Base-by-base conservation (phyloP, 2,888 invertebrate genomes). In the Priocnemis perturbator region DNA sequence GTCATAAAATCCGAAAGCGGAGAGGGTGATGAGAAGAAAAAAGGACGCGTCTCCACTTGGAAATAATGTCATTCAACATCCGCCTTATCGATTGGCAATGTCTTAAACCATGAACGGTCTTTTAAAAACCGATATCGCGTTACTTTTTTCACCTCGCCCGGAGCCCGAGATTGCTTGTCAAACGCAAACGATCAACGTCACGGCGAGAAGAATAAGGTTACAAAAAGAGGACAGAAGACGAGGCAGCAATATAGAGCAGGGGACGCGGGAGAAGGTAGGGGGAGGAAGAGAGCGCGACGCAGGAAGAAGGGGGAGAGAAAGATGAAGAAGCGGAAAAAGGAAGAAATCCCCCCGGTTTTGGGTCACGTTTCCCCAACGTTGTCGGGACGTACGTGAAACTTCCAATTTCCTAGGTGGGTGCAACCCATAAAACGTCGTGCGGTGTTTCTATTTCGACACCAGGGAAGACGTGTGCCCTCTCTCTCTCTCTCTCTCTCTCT, bases 341-440 rank as follows among this genome's bases (percentile, higher is more conserved):
- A 20, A 7, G 45, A 56, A 59, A 9, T n/a, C 15, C 57, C 56
- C 59, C 66, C 53, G 52, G n/a, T n/a, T n/a, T 50, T 60, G 63
- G 70, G 72, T 77, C 73, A 73, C 70, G 71, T 73, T 80, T 64
- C 17, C 61, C 59, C 52, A 21, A 21, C 62, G 53, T 37, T 5
- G 37, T 64, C 63, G 63, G 53, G 60, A 20, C 45, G 60, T 78
- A 69, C 78, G 72, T 81, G 73, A 78, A 79, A 78, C 76, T 71
- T 81, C 58, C 78, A 76, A 79, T 79, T 79, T 81, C 72, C 76
- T 68, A 60, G 60, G 53, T 70, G 73, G 72, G 69, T 66, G 71
- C 65, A 71, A 70, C 70, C 71, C 68, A 65, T 77, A 77, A 79
- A 81, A 74, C 66, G 63, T 56, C 59, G 37, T 37, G 47, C 52